Evolutionary conservation across 2,797 vertebrate genomes (phyloP).

Genomic region (Cynodonichthys magdalenae): DNA sequence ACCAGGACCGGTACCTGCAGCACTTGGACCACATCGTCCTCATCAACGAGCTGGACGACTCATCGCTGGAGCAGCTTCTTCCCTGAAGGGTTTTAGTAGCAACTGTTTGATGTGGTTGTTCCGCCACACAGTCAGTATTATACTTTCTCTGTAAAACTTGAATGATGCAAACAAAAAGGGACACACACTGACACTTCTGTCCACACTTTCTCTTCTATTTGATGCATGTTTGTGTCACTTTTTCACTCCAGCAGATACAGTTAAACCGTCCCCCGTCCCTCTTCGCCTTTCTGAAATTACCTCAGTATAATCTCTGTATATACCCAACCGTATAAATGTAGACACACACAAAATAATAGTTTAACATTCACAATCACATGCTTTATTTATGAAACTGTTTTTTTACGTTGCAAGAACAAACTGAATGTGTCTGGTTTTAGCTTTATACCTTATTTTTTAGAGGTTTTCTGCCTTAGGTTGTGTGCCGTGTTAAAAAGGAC

Average conservation of each 20-base stretch:
- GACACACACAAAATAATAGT: conserved; percentile 16
- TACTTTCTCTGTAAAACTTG: conserved; percentile 50
- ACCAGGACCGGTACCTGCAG: conserved; percentile 88
- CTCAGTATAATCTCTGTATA: conserved; percentile 56
- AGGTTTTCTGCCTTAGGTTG: conserved; percentile 68
- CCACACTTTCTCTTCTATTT: conserved; percentile 41
- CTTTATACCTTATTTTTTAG: conserved; percentile 64
- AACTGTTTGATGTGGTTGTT: conserved; percentile 21
- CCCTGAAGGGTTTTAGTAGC: conserved; percentile 37
- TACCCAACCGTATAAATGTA: conserved; percentile 54
- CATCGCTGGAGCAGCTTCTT: conserved; percentile 82
- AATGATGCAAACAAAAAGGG: conserved; percentile 54
- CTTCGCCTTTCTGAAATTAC: conserved; percentile 53
- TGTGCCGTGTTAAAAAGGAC: conserved; percentile 66
- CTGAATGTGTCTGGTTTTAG: conserved; percentile 78
- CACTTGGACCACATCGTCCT: conserved; percentile 91
- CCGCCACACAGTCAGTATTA: conserved; percentile 34
- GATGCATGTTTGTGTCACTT: conserved; percentile 55
- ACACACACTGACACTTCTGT: conserved; percentile 51
- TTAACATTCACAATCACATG: conserved; percentile 30
- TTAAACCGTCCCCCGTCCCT: not conserved
- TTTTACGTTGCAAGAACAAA: conserved; percentile 56
- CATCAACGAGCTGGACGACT: conserved; percentile 89
- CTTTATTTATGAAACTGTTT: conserved; percentile 76
- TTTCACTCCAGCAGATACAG: conserved; percentile 20